Percentiles rank a stretch among this genome's conserved stretches.
Conservation (phyloP, 2,888 invertebrate genomes). For the Ganaspis brasiliensis region DNA sequence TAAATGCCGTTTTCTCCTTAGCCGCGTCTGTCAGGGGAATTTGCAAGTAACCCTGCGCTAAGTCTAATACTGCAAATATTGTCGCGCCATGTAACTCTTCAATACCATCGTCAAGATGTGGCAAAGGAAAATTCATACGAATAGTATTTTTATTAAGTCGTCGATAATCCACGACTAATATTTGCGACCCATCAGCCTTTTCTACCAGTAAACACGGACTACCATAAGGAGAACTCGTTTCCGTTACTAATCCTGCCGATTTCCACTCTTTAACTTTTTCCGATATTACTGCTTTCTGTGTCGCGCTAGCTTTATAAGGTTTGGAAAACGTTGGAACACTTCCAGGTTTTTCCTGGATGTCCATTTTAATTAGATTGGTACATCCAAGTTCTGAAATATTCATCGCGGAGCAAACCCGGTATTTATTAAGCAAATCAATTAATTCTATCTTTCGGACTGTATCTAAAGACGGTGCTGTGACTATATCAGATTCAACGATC, state of each 20-base stretch:
- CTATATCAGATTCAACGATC: no score
- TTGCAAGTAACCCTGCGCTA: constrained; percentile 47
- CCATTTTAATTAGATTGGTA: background rate
- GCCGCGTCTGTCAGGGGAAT: constrained; percentile 44
- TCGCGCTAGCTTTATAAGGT: constrained; percentile 48
- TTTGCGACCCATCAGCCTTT: constrained; percentile 44
- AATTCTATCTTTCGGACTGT: background rate
- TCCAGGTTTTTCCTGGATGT: background rate
- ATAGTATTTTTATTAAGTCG: constrained; percentile 47
- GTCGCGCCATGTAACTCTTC: constrained; percentile 50
- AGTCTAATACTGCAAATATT: constrained; percentile 52
- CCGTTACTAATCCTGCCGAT: constrained; percentile 45
- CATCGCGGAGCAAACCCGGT: no score
- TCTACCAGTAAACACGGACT: constrained; percentile 47
- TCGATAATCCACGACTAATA: constrained; percentile 52
- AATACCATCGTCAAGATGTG: constrained; percentile 53
- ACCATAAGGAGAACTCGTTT: constrained; percentile 50
- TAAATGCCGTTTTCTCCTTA: constrained; percentile 55
- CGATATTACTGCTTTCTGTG: constrained; percentile 46
- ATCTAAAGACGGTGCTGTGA: background rate
- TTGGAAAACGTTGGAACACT: constrained; percentile 25
- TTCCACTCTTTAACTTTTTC: constrained; percentile 53
- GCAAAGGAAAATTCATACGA: constrained; percentile 54
- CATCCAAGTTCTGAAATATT: background rate
- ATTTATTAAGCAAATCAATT: background rate